Percentiles rank a stretch among this genome's conserved stretches.
Conservation (phyloP, 2,113 vertebrate species). For the Otolemur garnettii region DNA sequence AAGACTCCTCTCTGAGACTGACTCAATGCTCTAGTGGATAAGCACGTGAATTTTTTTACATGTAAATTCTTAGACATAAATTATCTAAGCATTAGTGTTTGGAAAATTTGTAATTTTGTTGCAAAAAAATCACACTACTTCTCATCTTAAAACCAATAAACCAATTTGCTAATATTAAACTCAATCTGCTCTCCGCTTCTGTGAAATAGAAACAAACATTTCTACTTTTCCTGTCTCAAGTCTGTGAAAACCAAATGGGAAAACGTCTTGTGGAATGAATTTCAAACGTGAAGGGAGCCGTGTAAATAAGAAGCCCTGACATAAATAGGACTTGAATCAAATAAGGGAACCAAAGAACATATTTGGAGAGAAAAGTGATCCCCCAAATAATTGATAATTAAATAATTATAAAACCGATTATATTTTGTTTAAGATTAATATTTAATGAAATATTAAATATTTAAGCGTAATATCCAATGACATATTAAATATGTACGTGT, state of each 20-base stretch:
- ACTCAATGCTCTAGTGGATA: not conserved
- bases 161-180: not conserved
- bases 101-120: conserved; percentile 11
- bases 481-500: no score
- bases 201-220: not conserved
- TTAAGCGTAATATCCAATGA: no score
- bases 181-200: not conserved
- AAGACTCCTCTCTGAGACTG: not conserved
- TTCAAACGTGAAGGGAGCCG: not conserved
- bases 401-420: not conserved
- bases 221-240: not conserved
- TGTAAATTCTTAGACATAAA: not conserved
- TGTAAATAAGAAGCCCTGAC: not conserved
- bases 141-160: not conserved
- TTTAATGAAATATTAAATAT: no score
- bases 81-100: conserved; percentile 1
- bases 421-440: not conserved
- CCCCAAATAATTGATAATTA: not conserved
- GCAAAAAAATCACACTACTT: not conserved
- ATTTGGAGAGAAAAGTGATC: conserved; percentile 4
- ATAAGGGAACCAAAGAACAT: not conserved
- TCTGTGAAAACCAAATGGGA: not conserved
- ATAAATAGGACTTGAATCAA: not conserved
- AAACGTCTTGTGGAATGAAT: conserved; percentile 26
- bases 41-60: not conserved